Base-by-base conservation (phyloP, 1,140 invertebrate genomes). In the Penaeus indicus region DNA sequence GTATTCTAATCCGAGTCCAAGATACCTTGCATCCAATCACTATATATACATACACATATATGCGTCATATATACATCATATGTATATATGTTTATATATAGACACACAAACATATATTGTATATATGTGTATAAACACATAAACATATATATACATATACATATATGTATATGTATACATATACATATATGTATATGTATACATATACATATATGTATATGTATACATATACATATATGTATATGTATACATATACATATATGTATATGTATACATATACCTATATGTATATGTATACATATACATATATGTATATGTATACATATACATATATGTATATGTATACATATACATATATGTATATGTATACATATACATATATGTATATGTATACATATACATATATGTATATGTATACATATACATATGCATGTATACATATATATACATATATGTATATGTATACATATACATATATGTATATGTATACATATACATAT, bases 101-200 rank as follows among this genome's bases (percentile, higher is more conserved):
- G 21, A 13, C 11, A 5, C 11, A 67, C 25, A 67, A 7, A 67
- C 3, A 67, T 67, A 67, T 67, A 67, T 22, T 67, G 25, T 67
- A 8, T 67, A 67, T 3, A 67, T 67, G 3, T 67, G 64, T 8
- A 5, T 67, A 3, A 5, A 25, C 11, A 67, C 11, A 67, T 25
- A 67, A 3, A 67, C 7, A 67, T 67, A 25, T 67, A 67, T 67
- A 25, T 67, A 25, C 7, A 67, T 67, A 25, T 67, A 67, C 7
- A 67, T 67, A 67, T 67, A 67, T 67, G 7, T 67, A 67, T 67
- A 67, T 67, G 7, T 67, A 67, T 67, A 67, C 7, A 67, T 67
- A 67, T 67, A 67, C 7, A 67, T 67, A 67, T 67, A 67, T 67
- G 7, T 67, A 67, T 67, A 67, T 67, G 7, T 67, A 25, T 67